These are phyloP conservation scores for Synergus itoensis DNA, from an alignment of 2,888 invertebrate species.

Conservation along the genomic window DNA sequence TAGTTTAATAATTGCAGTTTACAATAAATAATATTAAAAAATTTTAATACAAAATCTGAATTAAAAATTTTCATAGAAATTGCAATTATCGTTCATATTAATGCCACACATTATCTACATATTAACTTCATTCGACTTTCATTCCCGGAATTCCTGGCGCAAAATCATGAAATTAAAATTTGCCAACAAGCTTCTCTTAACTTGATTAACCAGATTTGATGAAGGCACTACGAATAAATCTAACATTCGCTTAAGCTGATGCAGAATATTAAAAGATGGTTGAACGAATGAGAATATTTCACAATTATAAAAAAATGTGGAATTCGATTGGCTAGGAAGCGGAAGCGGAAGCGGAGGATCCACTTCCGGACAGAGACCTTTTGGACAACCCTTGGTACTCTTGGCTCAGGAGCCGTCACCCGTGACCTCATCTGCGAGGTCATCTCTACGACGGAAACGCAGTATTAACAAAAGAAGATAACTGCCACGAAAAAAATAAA, in stretches of 20 bases:
- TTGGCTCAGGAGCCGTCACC: constrained; percentile 65
- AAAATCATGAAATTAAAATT: constrained; percentile 2
- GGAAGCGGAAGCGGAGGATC: constrained; percentile 76
- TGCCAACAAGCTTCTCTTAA: not conserved
- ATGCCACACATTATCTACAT: constrained; percentile 1
- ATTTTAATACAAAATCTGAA: not conserved
- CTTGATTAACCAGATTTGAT: not conserved
- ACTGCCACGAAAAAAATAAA: constrained; percentile 61
- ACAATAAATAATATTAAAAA: not conserved
- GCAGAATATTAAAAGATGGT: not conserved
- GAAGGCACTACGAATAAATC: not conserved
- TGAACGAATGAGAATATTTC: not conserved
- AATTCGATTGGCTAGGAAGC: constrained; percentile 61
- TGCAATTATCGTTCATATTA: not conserved
- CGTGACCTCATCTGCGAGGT: constrained; percentile 63
- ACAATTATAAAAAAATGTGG: constrained; percentile 44
- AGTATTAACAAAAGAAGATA: constrained; percentile 77
- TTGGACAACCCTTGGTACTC: constrained; percentile 89
- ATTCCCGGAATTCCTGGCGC: not conserved
- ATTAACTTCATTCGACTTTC: constrained; percentile 4
- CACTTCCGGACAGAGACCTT: constrained; percentile 82
- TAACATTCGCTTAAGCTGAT: constrained; percentile 14
- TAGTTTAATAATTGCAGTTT: not conserved
- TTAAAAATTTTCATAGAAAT: not conserved
- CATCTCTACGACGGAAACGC: constrained; percentile 71